Percentiles rank a stretch among this genome's conserved stretches.
Evolutionary conservation across 23 tunicate genomes (phyloP).

Genomic region (Trididemnum miniatum): DNA sequence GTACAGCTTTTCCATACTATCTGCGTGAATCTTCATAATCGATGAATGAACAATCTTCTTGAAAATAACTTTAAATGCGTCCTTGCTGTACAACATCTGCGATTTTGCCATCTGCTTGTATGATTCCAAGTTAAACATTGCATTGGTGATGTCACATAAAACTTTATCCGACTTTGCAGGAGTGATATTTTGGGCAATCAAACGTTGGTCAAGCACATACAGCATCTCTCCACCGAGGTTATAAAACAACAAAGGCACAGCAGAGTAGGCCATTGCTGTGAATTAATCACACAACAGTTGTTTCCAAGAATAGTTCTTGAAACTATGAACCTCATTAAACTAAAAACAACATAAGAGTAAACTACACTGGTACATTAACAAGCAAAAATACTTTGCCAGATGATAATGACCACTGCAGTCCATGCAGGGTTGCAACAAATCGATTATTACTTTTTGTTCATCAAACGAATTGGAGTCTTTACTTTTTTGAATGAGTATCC

Average conservation of each 20-base stretch:
- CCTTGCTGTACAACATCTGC: slow-evolving; percentile 53
- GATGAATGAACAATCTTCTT: slow-evolving; percentile 73
- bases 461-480: too few relatives aligned
- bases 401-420: too few relatives aligned
- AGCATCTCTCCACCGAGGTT: slow-evolving; percentile 94
- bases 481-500: too few relatives aligned
- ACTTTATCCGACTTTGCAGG: slow-evolving; percentile 49
- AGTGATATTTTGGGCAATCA: slow-evolving; percentile 67
- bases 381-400: too few relatives aligned
- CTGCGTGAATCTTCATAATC: slow-evolving; percentile 74
- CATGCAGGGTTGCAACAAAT: too few relatives aligned
- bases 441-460: too few relatives aligned
- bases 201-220: slow-evolving; percentile 87
- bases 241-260: slow-evolving; percentile 70
- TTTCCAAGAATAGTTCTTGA: too few relatives aligned
- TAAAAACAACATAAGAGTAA: too few relatives aligned
- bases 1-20: slow-evolving; percentile 84
- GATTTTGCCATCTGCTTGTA: slow-evolving; percentile 58
- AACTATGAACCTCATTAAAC: too few relatives aligned
- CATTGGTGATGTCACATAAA: slow-evolving; percentile 54
- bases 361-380: too few relatives aligned
- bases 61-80: slow-evolving; percentile 50
- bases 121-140: slow-evolving; percentile 57
- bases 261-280: slow-evolving; percentile 49
- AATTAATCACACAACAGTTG: not conserved